Base-by-base conservation (phyloP, 2,113 vertebrate genomes). In the Macroglossus sobrinus region DNA sequence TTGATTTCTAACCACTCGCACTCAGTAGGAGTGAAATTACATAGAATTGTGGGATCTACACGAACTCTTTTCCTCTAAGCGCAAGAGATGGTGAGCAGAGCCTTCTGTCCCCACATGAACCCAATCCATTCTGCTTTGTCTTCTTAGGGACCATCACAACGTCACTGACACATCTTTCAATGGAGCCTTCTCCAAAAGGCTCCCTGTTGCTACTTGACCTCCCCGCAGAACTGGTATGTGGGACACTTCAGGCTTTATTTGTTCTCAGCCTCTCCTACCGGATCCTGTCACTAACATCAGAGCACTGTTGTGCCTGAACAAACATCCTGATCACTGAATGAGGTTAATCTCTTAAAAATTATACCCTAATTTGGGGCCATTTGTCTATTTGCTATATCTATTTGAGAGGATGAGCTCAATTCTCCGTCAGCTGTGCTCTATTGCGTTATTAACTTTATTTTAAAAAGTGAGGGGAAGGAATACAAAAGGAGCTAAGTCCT, bases 221-320 rank as follows among this genome's bases (percentile, higher is more conserved):
- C 94, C 76, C 68, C 55, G 74, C 61, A 18, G 91, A 84, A 59
- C 84, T 87, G 87, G 90, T 69, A 93, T 94, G 85, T 96, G 92
- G 88, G 87, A 89, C 96, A 85, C 89, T 96, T 97, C n/a, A 80
- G 79, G 94, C 92, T 90, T 92, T 93, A 64, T 97, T 96, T 97
- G 87, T 96, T 80, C 92, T 89, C 78, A 71, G 88, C 40, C 85
- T 94, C 76, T 96, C 97, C 71, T 74, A 93, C 92, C 84, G 76
- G 94, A 97, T 92, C 81, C 82, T 91, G 91, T 91, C 93, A 61
- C 95, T 75, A 79, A 68, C 78, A 89, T 30, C 66, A 94, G 94
- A 84, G 79, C 53, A 40, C 81, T 40, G 47, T 47, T 69, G 84
- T 88, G 84, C 89, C 93, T 78, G 64, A 94, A 79, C 92, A 95